These are phyloP conservation scores for Stenopsyche tienmushanensis DNA, from an alignment of 1,140 invertebrate genomes.

Conservation along the genomic window DNA sequence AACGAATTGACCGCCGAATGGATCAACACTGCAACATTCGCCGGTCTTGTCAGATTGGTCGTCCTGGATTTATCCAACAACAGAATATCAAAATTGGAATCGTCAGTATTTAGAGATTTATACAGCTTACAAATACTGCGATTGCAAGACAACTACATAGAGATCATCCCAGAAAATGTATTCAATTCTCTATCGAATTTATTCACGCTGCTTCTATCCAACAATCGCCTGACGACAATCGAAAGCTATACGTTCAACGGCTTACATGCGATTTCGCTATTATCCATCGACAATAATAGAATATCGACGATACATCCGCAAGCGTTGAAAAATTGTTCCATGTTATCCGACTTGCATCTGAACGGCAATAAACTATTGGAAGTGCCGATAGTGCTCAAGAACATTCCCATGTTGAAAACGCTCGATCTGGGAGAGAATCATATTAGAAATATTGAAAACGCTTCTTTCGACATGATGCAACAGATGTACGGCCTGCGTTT, in stretches of 20 bases:
- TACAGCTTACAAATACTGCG: conserved; percentile 79
- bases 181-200: conserved; percentile 79
- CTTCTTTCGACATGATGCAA: conserved; percentile 76
- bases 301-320: conserved; percentile 75
- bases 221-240: conserved; percentile 79
- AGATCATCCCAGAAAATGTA: conserved; percentile 77
- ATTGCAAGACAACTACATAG: conserved; percentile 81
- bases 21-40: conserved; percentile 85
- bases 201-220: conserved; percentile 81
- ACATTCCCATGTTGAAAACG: conserved; percentile 78
- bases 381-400: conserved; percentile 81
- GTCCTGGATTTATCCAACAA: conserved; percentile 82
- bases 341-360: conserved; percentile 83
- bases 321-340: conserved; percentile 80
- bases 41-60: conserved; percentile 75
- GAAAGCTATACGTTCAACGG: conserved; percentile 77
- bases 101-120: conserved; percentile 76
- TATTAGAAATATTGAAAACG: conserved; percentile 79
- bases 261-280: conserved; percentile 71
- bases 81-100: conserved; percentile 74
- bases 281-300: conserved; percentile 83
- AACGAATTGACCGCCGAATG: conserved; percentile 86
- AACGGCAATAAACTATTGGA: conserved; percentile 82
- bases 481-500: conserved; percentile 81
- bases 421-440: conserved; percentile 88